A percentile compares a stretch with the other conserved stretches of the same genome.
phyloP scores from a whole-genome alignment of 2,888 invertebrate genomes.

The Xestobium rufovillosum region DNA sequence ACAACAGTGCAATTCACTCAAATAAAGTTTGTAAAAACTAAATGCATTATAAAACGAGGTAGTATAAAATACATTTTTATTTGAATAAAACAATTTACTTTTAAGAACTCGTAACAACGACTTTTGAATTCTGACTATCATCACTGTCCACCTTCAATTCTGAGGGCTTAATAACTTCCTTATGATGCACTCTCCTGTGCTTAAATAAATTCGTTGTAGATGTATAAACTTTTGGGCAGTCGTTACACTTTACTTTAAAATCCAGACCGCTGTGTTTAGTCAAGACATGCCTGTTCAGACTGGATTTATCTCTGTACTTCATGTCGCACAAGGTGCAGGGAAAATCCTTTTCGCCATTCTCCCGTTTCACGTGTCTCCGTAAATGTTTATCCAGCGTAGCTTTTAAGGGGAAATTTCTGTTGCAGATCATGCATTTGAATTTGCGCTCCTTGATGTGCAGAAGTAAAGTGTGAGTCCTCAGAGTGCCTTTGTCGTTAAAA shows the following conservation, averaged over 20 bases:
- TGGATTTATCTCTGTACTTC: slow-evolving; percentile 28
- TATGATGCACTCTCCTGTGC: slow-evolving; percentile 23
- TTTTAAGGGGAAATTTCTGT: slow-evolving; percentile 27
- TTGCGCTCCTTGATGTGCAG: slow-evolving; percentile 29
- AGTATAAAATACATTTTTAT: no score
- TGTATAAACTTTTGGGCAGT: slow-evolving; percentile 25
- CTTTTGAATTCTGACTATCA: no score
- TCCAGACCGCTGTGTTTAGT: slow-evolving; percentile 24
- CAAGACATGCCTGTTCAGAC: slow-evolving; percentile 26
- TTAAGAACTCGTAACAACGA: no score
- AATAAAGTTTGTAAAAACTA: no score
- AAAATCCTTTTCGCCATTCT: slow-evolving; percentile 25
- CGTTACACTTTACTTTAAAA: slow-evolving; percentile 19
- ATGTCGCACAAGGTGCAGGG: slow-evolving; percentile 24
- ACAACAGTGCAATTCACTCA: no score
- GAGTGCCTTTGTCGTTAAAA: slow-evolving; percentile 30
- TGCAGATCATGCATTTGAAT: slow-evolving; percentile 29
- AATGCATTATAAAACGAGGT: no score
- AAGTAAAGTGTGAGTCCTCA: slow-evolving; percentile 30
- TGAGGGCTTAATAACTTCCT: no score
- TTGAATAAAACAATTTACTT: no score
- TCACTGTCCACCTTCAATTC: no score
- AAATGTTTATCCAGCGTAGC: slow-evolving; percentile 32
- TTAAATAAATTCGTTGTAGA: slow-evolving; percentile 25
- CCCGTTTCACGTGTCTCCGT: slow-evolving; percentile 24